Evolutionary conservation across 2,797 vertebrate genomes (phyloP).

Genomic region (Babyrousa celebensis): DNA sequence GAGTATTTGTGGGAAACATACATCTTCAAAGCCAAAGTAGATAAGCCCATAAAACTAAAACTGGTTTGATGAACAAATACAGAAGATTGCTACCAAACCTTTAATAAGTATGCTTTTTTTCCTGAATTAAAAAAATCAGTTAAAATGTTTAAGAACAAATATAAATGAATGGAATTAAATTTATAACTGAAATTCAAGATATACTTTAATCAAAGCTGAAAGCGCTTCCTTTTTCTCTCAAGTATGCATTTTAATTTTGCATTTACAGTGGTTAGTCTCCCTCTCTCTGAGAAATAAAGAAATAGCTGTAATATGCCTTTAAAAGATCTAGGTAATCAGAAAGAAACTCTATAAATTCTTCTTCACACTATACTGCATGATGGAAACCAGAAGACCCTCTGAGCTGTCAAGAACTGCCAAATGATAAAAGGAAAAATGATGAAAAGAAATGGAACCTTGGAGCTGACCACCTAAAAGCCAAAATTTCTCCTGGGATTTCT

Average conservation of each 20-base stretch:
- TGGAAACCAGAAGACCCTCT: slow-evolving; percentile 91
- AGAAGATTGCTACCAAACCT: not conserved
- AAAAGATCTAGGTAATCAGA: slow-evolving; percentile 82
- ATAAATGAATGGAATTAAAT: not conserved
- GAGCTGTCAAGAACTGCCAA: slow-evolving; percentile 94
- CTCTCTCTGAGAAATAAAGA: slow-evolving; percentile 76
- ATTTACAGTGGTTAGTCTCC: slow-evolving; percentile 78
- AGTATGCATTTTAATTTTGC: slow-evolving; percentile 56
- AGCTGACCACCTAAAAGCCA: slow-evolving; percentile 96
- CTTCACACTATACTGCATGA: slow-evolving; percentile 76
- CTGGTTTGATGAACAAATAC: not conserved
- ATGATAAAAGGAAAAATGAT: slow-evolving; percentile 94
- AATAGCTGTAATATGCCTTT: slow-evolving; percentile 70
- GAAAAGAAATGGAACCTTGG: slow-evolving; percentile 96
- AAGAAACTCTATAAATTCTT: slow-evolving; percentile 82
- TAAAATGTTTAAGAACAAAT: not conserved
- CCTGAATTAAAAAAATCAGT: not conserved
- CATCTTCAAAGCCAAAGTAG: not conserved
- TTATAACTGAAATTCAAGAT: slow-evolving; percentile 6
- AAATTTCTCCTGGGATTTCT: slow-evolving; percentile 95
- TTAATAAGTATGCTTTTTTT: not conserved
- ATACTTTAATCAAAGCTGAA: slow-evolving; percentile 12
- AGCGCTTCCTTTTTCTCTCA: slow-evolving; percentile 76
- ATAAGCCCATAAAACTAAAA: not conserved
- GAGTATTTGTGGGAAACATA: not conserved